Base-by-base conservation (phyloP, 92 coral and sea anemone genomes). In the Scolanthus callimorphus region DNA sequence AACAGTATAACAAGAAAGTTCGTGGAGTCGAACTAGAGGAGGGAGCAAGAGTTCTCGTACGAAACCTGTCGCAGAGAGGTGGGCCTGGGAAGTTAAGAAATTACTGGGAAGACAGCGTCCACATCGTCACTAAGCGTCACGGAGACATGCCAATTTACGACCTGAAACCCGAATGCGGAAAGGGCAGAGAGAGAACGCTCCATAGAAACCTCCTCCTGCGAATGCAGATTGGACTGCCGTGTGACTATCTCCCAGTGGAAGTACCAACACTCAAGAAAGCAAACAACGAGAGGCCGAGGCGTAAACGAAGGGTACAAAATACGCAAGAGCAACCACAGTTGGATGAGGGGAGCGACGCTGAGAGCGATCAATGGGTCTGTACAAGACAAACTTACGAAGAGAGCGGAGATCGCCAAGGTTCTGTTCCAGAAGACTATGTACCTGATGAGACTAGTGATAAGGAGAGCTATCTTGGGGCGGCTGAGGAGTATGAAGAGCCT, bases 61-160 rank as follows among this genome's bases (percentile, higher is more conserved):
- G 74, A 15, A 83, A 79, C 31, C 60, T 79, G 26, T 38, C 82
- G 0, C 72, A 67, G 46, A 62, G 86, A 26, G 78, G 65, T 31
- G 79, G 86, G 37, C 86, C 86, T 1, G 78, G 90, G 39, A 83
- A 71, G 52, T 74, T 83, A 15, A 27, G 86, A n/a, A 55, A 79
- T 11, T 51, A 79, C 28, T 83, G 85, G 82, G 85, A 83, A 51
- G 53, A 71, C 17, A 56, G 59, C 26, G 57, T 65, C 11, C 76
- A 78, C 29, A 71, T 58, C 0, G 55, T 71, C 28, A 61, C 57
- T 4, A 55, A 54, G 47, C 67, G 56, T 19, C 77, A 63, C 41
- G 45, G 59, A 30, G 67, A 73, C 20, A 54, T 46, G 2, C 90
- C 76, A 17, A 76, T 83, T 27, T 83, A 70, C 29, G 67, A 53